Evolutionary conservation across 2,113 vertebrate species (phyloP).

Genomic region (Diphyllodes magnificus): DNA sequence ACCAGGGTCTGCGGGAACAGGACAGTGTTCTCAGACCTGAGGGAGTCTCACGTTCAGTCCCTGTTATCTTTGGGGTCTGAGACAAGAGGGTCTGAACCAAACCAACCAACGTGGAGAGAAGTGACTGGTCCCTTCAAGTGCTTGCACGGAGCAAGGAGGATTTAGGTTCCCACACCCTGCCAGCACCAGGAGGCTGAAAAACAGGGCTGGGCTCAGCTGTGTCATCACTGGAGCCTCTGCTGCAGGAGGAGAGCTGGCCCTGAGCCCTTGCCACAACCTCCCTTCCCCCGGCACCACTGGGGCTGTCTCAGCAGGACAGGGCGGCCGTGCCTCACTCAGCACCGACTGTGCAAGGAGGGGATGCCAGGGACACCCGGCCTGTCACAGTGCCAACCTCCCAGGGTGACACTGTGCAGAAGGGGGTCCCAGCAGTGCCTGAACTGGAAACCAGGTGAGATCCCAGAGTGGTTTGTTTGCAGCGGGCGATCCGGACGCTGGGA

Average conservation of each 20-base stretch:
- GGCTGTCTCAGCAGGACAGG: neutral
- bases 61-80: neutral
- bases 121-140: neutral
- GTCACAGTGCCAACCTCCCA: neutral
- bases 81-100: neutral
- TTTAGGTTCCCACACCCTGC: neutral
- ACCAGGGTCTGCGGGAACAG: neutral
- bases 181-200: neutral
- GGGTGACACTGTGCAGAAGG: neutral
- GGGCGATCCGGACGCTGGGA: accelerated
- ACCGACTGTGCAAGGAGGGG: neutral
- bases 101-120: neutral
- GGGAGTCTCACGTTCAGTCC: neutral
- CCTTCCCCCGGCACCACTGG: accelerated
- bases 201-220: neutral
- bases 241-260: neutral
- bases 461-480: neutral
- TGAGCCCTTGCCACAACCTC: neutral
- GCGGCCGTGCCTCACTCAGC: neutral
- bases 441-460: neutral
- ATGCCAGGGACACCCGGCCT: neutral
- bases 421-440: neutral
- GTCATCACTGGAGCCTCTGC: neutral
- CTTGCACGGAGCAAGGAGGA: neutral
- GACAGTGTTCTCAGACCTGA: neutral